phyloP scores from a whole-genome alignment of 2,888 invertebrate genomes.

The Lumbricus terrestris region DNA sequence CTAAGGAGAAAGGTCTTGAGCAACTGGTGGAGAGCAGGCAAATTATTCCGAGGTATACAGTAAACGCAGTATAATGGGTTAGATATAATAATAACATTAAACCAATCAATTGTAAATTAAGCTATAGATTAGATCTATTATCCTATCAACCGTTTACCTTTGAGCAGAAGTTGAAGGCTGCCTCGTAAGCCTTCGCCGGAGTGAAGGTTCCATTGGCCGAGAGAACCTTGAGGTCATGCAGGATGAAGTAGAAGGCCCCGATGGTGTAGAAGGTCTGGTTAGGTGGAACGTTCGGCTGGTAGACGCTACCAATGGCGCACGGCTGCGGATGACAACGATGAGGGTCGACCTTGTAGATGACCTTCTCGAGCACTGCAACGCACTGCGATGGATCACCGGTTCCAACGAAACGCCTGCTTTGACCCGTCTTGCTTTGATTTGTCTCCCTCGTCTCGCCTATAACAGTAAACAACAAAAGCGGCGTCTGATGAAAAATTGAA shows the following conservation, averaged over 20 bases:
- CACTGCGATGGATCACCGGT: slow-evolving; percentile 46
- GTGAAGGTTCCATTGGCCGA: slow-evolving; percentile 25
- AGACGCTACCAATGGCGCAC: slow-evolving; percentile 46
- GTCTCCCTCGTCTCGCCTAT: slow-evolving; percentile 11
- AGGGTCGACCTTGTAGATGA: slow-evolving; percentile 30
- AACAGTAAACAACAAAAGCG: not conserved
- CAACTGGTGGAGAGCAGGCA: too few relatives aligned
- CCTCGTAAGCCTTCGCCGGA: not conserved
- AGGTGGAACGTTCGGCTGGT: slow-evolving; percentile 34
- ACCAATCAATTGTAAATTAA: too few relatives aligned
- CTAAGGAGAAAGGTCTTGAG: too few relatives aligned
- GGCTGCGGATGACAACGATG: slow-evolving; percentile 45
- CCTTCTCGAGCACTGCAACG: slow-evolving; percentile 30
- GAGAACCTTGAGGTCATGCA: slow-evolving; percentile 25
- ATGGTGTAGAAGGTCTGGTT: slow-evolving; percentile 34
- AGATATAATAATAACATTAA: too few relatives aligned
- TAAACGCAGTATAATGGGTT: too few relatives aligned
- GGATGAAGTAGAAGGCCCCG: slow-evolving; percentile 30
- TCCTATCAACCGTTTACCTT: slow-evolving; percentile 27
- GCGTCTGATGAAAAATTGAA: not conserved
- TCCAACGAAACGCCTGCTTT: slow-evolving; percentile 38
- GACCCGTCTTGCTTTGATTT: not conserved
- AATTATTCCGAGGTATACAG: too few relatives aligned
- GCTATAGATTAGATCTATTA: too few relatives aligned
- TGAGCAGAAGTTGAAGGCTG: slow-evolving; percentile 28